Evolutionary conservation across 2,888 invertebrate species (phyloP).

Genomic region (Galeruca laticollis): DNA sequence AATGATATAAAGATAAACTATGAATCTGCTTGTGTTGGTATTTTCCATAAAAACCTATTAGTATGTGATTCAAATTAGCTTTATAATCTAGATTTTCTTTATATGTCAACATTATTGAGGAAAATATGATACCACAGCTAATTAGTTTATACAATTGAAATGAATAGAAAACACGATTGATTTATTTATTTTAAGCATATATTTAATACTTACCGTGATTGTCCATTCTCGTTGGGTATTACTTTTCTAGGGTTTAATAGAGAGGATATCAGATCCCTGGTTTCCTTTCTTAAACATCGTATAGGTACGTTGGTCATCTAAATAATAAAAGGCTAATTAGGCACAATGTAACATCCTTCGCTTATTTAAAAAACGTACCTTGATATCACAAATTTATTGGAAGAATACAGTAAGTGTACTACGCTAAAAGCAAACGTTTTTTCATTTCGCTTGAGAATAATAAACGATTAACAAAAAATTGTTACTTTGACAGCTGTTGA

Average conservation of each 20-base stretch:
- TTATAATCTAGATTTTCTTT: no score
- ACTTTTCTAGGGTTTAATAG: slow-evolving; percentile 77
- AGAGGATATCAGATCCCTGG: slow-evolving; percentile 70
- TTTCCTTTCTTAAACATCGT: slow-evolving; percentile 59
- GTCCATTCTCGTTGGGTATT: slow-evolving; percentile 73
- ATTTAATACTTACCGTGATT: slow-evolving; percentile 54
- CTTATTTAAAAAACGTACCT: slow-evolving; percentile 7
- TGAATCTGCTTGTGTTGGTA: no score
- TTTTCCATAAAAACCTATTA: no score
- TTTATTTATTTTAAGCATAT: no score
- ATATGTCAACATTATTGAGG: no score
- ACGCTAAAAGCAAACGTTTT: neutral
- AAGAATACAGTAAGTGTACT: no score
- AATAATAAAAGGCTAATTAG: slow-evolving; percentile 8
- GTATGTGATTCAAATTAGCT: no score
- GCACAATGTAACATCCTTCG: neutral
- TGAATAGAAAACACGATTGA: no score
- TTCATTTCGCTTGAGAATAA: slow-evolving; percentile 11
- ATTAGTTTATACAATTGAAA: no score
- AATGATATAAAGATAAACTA: no score
- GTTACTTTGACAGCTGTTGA: slow-evolving; percentile 8
- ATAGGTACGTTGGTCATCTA: slow-evolving; percentile 46
- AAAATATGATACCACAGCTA: no score
- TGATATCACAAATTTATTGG: slow-evolving; percentile 1
- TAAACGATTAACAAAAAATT: slow-evolving; percentile 20